Conservation (phyloP, 2,113 vertebrate species). For the Apteryx owenii region DNA sequence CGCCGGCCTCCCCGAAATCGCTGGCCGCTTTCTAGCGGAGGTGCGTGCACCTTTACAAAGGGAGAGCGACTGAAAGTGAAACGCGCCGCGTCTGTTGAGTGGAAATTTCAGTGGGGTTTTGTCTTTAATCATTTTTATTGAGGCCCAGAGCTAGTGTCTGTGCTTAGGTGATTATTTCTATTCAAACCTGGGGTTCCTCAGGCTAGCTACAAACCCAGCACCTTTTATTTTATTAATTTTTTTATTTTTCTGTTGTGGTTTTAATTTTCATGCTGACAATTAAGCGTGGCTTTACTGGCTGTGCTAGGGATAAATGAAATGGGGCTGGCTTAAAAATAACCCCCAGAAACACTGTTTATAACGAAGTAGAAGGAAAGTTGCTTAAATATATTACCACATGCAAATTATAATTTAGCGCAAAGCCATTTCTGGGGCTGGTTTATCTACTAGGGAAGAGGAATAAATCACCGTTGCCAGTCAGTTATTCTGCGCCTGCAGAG, state of each 20-base stretch:
- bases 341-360: conserved; percentile 1
- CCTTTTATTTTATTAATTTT: background rate
- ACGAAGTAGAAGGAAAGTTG: conserved; percentile 21
- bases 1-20: background rate
- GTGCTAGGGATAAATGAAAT: background rate
- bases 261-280: conserved; percentile 30
- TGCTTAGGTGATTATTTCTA: background rate
- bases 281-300: background rate
- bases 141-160: background rate
- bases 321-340: background rate
- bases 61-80: background rate
- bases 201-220: background rate
- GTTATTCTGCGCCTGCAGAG: background rate
- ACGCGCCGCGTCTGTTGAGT: background rate
- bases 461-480: background rate
- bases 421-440: background rate
- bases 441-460: background rate
- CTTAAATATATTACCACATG: conserved; percentile 7
- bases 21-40: background rate
- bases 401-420: conserved; percentile 26
- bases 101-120: background rate
- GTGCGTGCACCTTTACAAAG: background rate
- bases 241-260: background rate
- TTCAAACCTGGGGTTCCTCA: background rate
- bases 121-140: background rate